phyloP scores from a whole-genome alignment of 2,113 vertebrate species.

The Albula glossodonta region DNA sequence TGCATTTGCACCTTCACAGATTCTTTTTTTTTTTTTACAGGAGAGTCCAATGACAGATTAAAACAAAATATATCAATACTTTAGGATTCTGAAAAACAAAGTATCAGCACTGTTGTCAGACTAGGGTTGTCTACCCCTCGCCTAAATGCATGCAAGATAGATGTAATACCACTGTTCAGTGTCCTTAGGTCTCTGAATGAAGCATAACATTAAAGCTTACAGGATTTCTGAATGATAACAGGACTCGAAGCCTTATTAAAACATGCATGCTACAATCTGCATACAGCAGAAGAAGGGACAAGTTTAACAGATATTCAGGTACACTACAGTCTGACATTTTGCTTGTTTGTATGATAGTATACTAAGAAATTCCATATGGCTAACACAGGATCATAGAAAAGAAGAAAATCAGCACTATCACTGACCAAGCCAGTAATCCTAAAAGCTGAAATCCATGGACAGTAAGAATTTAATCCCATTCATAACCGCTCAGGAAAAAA shows the following conservation, averaged over 20 bases:
- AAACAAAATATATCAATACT: background rate
- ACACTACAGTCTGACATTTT: background rate
- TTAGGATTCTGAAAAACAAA: background rate
- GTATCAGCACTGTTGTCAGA: too few species aligned
- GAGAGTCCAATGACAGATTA: background rate
- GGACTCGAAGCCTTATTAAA: too few species aligned
- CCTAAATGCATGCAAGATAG: too few species aligned
- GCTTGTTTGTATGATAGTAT: constrained; percentile 9
- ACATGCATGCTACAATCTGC: too few species aligned
- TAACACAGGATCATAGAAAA: constrained; percentile 38
- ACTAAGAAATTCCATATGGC: constrained; percentile 12
- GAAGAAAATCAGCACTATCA: constrained; percentile 59
- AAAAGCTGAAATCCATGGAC: constrained; percentile 54
- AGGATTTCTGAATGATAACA: too few species aligned
- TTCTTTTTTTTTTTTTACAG: too few species aligned
- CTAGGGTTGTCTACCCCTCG: too few species aligned
- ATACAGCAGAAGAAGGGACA: too few species aligned
- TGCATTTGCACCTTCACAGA: too few species aligned
- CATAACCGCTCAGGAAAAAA: constrained; percentile 45
- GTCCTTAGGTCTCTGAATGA: background rate
- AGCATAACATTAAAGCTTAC: background rate
- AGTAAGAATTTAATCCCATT: constrained; percentile 66
- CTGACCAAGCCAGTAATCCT: constrained; percentile 66
- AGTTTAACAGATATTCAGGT: background rate
- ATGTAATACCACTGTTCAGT: background rate